Evolutionary conservation across 2,888 invertebrate genomes (phyloP), one percentile per base, ranked within the genome.

Genomic region (Sympetrum striolatum): DNA sequence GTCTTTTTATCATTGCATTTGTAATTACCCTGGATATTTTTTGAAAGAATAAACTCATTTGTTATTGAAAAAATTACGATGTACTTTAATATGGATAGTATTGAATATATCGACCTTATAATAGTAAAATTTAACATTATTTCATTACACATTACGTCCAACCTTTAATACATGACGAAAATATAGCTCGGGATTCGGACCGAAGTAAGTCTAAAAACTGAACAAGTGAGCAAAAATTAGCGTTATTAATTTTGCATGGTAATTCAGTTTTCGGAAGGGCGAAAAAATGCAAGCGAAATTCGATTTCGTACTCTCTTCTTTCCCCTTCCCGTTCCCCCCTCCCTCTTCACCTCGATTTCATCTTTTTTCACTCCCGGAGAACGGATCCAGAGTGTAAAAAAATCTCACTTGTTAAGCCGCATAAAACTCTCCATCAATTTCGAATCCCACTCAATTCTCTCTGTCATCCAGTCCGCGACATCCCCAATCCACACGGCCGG

Each of bases 391-490:
- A 73, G n/a, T 37, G n/a, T 37, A 80, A 80, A 80, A 80, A 80
- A 80, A 80, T 37, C 44, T 80, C 80, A 39, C 80, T 39, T 80
- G 80, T 80, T 80, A 80, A 80, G 80, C 80, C 80, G 37, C 37
- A 37, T 80, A 37, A 37, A 37, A 80, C 80, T 80, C 80, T 80
- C 44, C 37, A 37, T 37, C 37, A 80, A 80, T 37, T 80, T 37
- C 80, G 80, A 37, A 80, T 39, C 80, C n/a, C 80, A 80, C 80
- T 80, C 80, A 80, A 80, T 80, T 80, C 80, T 80, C 39, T 37
- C 80, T 37, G 37, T 37, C 37, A n/a, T 37, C 80, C 80, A 14
- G 80, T 80, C 39, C 39, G 31, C 37, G 44, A 80, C 44, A 80
- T 39, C 14, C 44, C 37, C 80, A 80, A 37, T 37, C 44, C 80